Evolutionary conservation across 1,140 invertebrate genomes (phyloP).

Genomic region (Caenorhabditis inopinata): DNA sequence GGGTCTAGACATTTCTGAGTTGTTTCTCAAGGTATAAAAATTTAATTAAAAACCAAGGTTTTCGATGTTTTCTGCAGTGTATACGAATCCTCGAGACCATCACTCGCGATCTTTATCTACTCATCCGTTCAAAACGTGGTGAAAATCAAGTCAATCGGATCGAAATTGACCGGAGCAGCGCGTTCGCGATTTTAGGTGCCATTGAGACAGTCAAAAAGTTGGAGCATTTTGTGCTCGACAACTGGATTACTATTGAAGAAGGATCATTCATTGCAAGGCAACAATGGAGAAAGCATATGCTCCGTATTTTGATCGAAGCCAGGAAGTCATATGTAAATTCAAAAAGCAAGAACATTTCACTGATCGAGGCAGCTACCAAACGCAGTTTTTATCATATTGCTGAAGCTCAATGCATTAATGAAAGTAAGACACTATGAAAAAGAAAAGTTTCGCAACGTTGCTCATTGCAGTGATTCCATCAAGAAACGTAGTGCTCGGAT

Average conservation of each 20-base stretch:
- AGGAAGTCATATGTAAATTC: not conserved
- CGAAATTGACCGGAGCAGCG: not conserved
- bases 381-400: not conserved
- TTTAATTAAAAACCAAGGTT: too few relatives aligned
- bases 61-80: too few relatives aligned
- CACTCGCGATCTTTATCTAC: not conserved
- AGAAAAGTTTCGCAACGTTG: too few relatives aligned
- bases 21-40: not conserved
- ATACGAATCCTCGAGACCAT: not conserved
- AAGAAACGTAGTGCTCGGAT: not conserved
- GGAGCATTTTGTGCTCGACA: not conserved
- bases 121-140: not conserved
- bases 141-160: not conserved
- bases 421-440: not conserved
- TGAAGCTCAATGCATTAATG: not conserved
- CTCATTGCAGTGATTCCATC: not conserved
- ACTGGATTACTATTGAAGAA: not conserved
- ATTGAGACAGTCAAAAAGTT: conserved; percentile 3
- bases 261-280: not conserved
- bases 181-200: not conserved
- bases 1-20: not conserved
- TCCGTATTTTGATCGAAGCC: not conserved
- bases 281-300: conserved; percentile 1
- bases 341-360: not conserved
- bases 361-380: not conserved